Percentiles rank a stretch among this genome's conserved stretches.
These are phyloP conservation scores for Pseudopleuronectes americanus DNA, from an alignment of 2,797 vertebrate genomes.

Conservation along the genomic window DNA sequence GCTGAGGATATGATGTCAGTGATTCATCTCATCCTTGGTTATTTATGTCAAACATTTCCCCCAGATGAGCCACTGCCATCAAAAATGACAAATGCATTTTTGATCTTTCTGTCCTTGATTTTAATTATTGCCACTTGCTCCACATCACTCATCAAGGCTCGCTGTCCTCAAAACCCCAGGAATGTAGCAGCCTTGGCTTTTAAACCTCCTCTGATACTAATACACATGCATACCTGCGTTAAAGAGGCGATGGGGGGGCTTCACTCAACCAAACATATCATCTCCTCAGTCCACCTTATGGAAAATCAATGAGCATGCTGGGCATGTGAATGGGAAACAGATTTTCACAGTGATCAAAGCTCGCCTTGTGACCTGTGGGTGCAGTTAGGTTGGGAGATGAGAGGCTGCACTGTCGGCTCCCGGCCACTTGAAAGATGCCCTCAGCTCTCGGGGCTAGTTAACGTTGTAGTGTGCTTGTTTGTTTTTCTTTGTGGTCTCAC, in stretches of 20 bases:
- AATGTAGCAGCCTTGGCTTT: slow-evolving; percentile 42
- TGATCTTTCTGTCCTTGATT: slow-evolving; percentile 27
- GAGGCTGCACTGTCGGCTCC: slow-evolving; percentile 59
- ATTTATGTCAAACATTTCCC: slow-evolving; percentile 62
- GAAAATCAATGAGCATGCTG: slow-evolving; percentile 69
- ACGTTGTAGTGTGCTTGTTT: slow-evolving; percentile 65
- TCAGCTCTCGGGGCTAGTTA: slow-evolving; percentile 61
- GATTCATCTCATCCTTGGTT: slow-evolving; percentile 63
- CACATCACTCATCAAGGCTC: slow-evolving; percentile 34
- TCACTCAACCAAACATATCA: slow-evolving; percentile 42
- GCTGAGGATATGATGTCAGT: slow-evolving; percentile 42
- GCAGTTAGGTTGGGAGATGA: slow-evolving; percentile 56
- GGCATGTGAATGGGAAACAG: slow-evolving; percentile 69
- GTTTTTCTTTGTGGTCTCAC: slow-evolving; percentile 60
- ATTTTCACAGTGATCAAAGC: slow-evolving; percentile 71
- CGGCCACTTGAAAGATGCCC: slow-evolving; percentile 70
- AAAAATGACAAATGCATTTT: slow-evolving; percentile 35
- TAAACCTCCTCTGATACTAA: slow-evolving; percentile 42
- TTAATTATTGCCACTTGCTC: slow-evolving; percentile 29
- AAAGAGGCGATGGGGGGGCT: slow-evolving; percentile 14
- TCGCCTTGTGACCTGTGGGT: slow-evolving; percentile 65
- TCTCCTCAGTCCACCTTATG: slow-evolving; percentile 44
- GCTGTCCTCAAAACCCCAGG: slow-evolving; percentile 39
- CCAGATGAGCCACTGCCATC: slow-evolving; percentile 27
- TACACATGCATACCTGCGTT: slow-evolving; percentile 45